Base-by-base conservation (phyloP, 37 sponge, comb jelly and placozoan genomes). In the Halichondria panicea region DNA sequence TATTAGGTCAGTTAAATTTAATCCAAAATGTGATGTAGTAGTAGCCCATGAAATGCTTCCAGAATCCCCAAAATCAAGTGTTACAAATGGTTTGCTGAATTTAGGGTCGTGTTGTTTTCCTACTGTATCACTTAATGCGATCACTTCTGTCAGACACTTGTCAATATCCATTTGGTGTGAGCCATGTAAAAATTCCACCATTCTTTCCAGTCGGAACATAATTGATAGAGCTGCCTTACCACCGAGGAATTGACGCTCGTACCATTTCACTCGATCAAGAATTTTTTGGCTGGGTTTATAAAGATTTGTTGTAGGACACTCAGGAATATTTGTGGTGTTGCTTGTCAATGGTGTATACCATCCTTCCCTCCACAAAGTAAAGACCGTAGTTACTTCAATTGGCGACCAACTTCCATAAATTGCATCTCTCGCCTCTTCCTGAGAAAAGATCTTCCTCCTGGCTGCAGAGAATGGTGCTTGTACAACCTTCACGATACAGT, bases 271-370 rank as follows among this genome's bases (percentile, higher is more conserved):
- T 48, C 15, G 11, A 48, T 18, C 13, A 48, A 48, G 13, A 48
- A 15, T 18, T 48, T 48, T 48, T 48, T 15, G 15, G 11, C 11
- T 18, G 13, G 52, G 11, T 48, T 48, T 48, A 15, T 48, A 48
- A 18, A 11, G 52, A 48, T 48, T 15, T 48, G 52, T 18, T 48
- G 15, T 48, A 15, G 15, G 52, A n/a, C n/a, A n/a, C n/a, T n/a
- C n/a, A n/a, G n/a, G n/a, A n/a, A n/a, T n/a, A n/a, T n/a, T n/a
- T n/a, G n/a, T n/a, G n/a, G n/a, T n/a, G n/a, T n/a, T n/a, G n/a
- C n/a, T n/a, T n/a, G n/a, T n/a, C n/a, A n/a, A n/a, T n/a, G 56
- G 56, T 2, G 32, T 34, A 40, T 48, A 43, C 71, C 71, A 70
- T 19, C 54, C 54, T 4, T 12, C 54, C 31, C 71, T 5, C 71